A percentile compares a stretch with the other conserved stretches of the same genome.
Evolutionary conservation across 1,140 invertebrate genomes (phyloP).

Genomic region (Chrysomallon squamiferum): DNA sequence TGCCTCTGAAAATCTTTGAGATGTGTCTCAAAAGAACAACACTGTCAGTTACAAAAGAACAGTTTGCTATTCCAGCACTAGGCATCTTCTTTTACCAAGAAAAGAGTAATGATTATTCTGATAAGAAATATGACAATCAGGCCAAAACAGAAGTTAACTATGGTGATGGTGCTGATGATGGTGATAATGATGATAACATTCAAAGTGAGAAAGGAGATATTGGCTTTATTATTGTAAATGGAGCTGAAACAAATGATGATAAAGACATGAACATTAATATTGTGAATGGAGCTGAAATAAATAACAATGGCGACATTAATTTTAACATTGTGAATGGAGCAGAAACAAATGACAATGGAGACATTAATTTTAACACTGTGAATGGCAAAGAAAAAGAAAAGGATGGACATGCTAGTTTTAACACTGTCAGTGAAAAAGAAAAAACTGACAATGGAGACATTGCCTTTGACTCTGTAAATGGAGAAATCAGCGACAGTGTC

Average conservation of each 20-base stretch:
- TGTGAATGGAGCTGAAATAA: neutral
- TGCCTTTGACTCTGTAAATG: neutral
- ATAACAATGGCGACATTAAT: neutral
- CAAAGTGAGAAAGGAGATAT: neutral
- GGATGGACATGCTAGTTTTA: neutral
- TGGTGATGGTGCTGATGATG: too few relatives aligned
- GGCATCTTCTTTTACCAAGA: too few relatives aligned
- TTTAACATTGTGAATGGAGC: neutral
- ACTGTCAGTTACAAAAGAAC: too few relatives aligned
- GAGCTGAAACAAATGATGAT: neutral
- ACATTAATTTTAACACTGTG: neutral
- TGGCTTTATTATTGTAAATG: neutral
- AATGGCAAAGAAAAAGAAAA: neutral
- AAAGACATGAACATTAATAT: neutral
- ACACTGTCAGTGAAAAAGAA: neutral
- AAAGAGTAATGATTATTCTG: too few relatives aligned
- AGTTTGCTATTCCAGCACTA: too few relatives aligned
- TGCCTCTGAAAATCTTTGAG: too few relatives aligned
- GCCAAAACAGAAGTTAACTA: too few relatives aligned
- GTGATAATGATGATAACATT: neutral
- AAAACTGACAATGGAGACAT: neutral
- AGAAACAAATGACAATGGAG: neutral
- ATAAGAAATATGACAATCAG: too few relatives aligned
- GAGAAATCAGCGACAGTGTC: neutral
- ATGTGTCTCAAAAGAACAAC: too few relatives aligned